phyloP scores from a whole-genome alignment of 2,113 vertebrate species.

The Sebastes fasciatus region DNA sequence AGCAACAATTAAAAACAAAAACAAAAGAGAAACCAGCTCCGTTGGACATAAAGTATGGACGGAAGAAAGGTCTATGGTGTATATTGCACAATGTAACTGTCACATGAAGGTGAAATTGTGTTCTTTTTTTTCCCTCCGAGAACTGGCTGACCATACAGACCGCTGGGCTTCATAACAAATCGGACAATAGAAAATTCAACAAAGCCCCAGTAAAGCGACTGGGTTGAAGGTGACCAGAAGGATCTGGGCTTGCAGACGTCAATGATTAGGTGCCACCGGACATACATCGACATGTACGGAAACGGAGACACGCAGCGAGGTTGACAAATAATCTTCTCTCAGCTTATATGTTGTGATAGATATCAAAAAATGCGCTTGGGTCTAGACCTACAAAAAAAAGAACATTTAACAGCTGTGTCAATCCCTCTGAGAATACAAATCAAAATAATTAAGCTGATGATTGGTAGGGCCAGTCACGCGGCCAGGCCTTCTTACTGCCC shows the following conservation, averaged over 20 bases:
- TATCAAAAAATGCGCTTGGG: constrained; percentile 61
- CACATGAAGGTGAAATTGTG: constrained; percentile 72
- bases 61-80: constrained; percentile 80
- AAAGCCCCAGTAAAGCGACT: constrained; percentile 66
- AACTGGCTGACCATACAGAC: constrained; percentile 60
- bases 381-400: constrained; percentile 46
- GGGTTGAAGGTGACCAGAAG: constrained; percentile 71
- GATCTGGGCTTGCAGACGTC: constrained; percentile 60
- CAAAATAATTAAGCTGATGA: constrained; percentile 70
- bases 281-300: constrained; percentile 50
- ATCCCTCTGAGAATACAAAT: constrained; percentile 71
- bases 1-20: constrained; percentile 49
- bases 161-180: constrained; percentile 59
- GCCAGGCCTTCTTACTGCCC: constrained; percentile 73
- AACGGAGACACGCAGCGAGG: constrained; percentile 52
- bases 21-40: constrained; percentile 52
- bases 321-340: constrained; percentile 72
- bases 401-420: constrained; percentile 67
- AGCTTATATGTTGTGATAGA: constrained; percentile 80
- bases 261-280: constrained; percentile 70
- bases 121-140: constrained; percentile 46
- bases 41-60: constrained; percentile 71
- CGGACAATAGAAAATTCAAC: constrained; percentile 55
- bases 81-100: constrained; percentile 86
- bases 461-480: constrained; percentile 73